Evolutionary conservation across 2,797 vertebrate species (phyloP), one percentile per base, ranked within the genome.

Genomic region (Rhynchonycteris naso): DNA sequence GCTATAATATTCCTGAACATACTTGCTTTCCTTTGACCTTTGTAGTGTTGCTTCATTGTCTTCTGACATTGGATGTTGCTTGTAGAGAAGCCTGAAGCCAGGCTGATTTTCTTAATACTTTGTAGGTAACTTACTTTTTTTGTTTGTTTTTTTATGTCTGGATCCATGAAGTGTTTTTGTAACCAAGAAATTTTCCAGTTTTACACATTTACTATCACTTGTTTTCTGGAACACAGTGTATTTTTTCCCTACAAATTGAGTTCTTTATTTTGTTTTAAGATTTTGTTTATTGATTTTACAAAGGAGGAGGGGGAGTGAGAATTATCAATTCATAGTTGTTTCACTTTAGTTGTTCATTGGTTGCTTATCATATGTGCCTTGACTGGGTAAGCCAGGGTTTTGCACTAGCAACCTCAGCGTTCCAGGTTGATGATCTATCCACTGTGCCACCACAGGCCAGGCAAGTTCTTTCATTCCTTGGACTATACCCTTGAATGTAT

Each of bases 161-260:
- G 52, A 74, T 93, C 52, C 47, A n/a, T 56, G 13, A 78, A 83
- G 71, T 83, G 47, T 88, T 71, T 94, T 90, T 92, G 16, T 61
- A 94, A 75, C 52, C 33, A 91, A 88, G 50, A 69, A 56, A 58
- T 81, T 88, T 88, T 22, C 95, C 15, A 0, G 2, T 85, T 86
- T 91, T 68, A 65, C 26, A 56, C 54, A 74, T 79, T 93, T n/a
- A 38, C 15, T 58, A 7, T 91, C 52, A 69, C 28, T 84, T 85
- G 19, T 78, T 59, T 78, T 38, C 50, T 65, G 54, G 47, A 88
- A 58, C 19, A 83, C 21, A 35, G 7, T 65, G 30, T 90, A 38
- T 95, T 97, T 50, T 90, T 91, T 93, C 75, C 85, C 5, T 85
- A 9, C 18, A 76, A 52, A 65, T 80, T 94, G 75, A 35, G 52